Conservation (phyloP, 2,888 invertebrate genomes). For the Hanleya hanleyi region DNA sequence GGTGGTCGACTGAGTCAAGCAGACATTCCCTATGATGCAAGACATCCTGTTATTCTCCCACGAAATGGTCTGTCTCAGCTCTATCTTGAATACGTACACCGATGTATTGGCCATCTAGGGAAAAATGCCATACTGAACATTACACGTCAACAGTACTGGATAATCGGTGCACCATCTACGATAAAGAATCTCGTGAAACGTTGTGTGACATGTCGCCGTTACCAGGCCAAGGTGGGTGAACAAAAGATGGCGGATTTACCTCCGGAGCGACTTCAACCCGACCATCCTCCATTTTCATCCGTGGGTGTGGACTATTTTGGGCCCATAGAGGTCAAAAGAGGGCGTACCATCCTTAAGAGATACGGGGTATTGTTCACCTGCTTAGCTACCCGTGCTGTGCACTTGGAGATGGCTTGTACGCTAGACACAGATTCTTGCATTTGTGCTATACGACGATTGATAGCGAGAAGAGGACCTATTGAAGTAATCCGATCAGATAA, state of each 20-base stretch:
- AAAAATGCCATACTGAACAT: too few species aligned
- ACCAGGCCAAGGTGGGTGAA: not conserved
- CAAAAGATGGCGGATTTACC: conserved; percentile 20
- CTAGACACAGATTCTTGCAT: conserved; percentile 20
- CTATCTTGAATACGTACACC: not conserved
- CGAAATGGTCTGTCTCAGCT: not conserved
- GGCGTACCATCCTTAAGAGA: conserved; percentile 11
- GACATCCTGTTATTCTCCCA: conserved; percentile 9
- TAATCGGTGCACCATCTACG: not conserved
- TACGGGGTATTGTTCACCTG: conserved; percentile 29
- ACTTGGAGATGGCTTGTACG: conserved; percentile 15
- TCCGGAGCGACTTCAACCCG: not conserved
- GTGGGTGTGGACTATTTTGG: conserved; percentile 25
- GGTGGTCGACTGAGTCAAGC: conserved; percentile 5
- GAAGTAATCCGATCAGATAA: not conserved
- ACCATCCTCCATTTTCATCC: not conserved
- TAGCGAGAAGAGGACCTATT: not conserved
- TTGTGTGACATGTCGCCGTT: not conserved
- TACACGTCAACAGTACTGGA: not conserved
- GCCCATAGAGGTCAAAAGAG: conserved; percentile 9
- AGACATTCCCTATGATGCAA: not conserved
- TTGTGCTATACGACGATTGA: conserved; percentile 10
- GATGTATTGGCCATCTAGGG: not conserved
- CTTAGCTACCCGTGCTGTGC: conserved; percentile 18
- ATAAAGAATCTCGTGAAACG: not conserved